A percentile compares a stretch with the other conserved stretches of the same genome.
These are phyloP conservation scores for Tapirus terrestris DNA, from an alignment of 2,113 vertebrate genomes.

Conservation along the genomic window DNA sequence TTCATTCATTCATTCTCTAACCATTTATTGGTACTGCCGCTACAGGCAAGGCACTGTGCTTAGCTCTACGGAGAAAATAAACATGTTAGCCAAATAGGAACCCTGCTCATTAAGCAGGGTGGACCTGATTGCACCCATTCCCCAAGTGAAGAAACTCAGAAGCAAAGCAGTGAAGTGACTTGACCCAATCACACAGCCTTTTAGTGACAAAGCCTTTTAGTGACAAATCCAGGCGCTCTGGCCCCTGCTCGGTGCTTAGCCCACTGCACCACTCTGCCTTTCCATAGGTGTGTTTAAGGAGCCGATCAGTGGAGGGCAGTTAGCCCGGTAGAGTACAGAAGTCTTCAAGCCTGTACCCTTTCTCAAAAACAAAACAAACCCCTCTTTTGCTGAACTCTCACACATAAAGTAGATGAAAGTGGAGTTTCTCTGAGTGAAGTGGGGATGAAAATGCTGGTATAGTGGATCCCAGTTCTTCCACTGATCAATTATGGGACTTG, in stretches of 20 bases:
- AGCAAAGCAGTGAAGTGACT: neutral
- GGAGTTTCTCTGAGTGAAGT: neutral
- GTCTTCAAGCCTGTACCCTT: neutral
- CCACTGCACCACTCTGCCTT: neutral
- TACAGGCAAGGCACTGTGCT: neutral
- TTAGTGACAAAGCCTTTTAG: neutral
- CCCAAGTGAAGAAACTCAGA: slow-evolving; percentile 50
- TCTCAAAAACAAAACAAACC: slow-evolving; percentile 21
- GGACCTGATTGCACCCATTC: neutral
- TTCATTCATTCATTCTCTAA: slow-evolving; percentile 40
- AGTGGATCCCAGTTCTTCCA: neutral
- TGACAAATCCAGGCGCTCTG: neutral
- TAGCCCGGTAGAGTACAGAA: neutral
- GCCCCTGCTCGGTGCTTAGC: neutral
- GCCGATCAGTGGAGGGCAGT: neutral
- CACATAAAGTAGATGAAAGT: neutral
- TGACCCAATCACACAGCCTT: neutral
- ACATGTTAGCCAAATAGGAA: neutral
- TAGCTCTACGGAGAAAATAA: slow-evolving; percentile 21
- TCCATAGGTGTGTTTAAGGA: neutral
- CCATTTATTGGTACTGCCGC: neutral
- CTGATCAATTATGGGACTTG: neutral
- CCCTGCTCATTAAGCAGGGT: slow-evolving; percentile 31
- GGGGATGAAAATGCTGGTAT: neutral
- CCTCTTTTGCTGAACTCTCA: neutral